A percentile compares a stretch with the other conserved stretches of the same genome.
phyloP scores from a whole-genome alignment of 30 jellyfish, hydroid and myxozoan genomes.

The Haliclystus octoradiatus region DNA sequence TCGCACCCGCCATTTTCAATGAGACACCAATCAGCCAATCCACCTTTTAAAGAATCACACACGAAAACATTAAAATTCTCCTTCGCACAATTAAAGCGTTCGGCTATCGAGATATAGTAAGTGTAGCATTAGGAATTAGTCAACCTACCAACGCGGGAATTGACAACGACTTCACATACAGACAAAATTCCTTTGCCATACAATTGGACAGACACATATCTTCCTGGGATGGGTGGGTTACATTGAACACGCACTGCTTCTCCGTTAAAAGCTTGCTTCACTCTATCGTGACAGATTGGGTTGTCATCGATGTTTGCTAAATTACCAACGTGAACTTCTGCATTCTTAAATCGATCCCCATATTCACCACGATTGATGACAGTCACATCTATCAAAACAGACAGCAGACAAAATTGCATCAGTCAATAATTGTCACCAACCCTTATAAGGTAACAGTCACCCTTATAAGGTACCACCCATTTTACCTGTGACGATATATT shows the following conservation, averaged over 20 bases:
- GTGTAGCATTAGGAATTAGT: no score
- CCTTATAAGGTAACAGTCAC: no score
- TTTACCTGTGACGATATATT: conserved; percentile 83
- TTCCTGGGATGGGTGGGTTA: conserved; percentile 97
- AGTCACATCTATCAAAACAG: conserved; percentile 56
- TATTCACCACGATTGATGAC: conserved; percentile 89
- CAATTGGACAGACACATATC: conserved; percentile 88
- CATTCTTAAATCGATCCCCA: conserved; percentile 74
- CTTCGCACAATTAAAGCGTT: no score
- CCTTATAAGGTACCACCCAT: no score
- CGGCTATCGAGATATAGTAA: no score
- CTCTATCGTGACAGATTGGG: conserved; percentile 98
- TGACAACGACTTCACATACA: conserved; percentile 92
- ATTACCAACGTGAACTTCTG: conserved; percentile 90
- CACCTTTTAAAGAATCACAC: conserved; percentile 57
- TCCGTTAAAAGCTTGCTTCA: conserved; percentile 68
- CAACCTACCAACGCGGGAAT: conserved; percentile 78
- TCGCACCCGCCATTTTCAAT: conserved; percentile 97
- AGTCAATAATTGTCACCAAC: no score
- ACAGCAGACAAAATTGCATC: background rate
- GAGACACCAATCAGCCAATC: conserved; percentile 87
- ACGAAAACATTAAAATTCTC: no score
- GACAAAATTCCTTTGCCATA: conserved; percentile 84
- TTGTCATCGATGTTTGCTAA: conserved; percentile 30
- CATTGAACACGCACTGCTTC: conserved; percentile 95